These are phyloP conservation scores for Styela plicata DNA, from an alignment of 23 tunicate genomes.

Conservation along the genomic window DNA sequence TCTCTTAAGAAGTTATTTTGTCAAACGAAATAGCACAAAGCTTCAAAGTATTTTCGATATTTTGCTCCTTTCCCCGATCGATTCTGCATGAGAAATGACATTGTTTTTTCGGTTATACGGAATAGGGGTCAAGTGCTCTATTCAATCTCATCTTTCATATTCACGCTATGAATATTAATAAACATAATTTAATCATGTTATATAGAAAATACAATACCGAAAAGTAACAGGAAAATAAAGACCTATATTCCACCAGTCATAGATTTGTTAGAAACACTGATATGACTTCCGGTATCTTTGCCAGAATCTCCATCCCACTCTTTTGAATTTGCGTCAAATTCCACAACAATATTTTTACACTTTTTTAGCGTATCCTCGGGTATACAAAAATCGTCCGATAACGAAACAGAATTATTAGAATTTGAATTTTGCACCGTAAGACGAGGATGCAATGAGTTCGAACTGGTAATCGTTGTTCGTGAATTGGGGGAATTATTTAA, in stretches of 20 bases:
- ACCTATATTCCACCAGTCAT: background rate
- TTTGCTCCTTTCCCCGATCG: too few relatives aligned
- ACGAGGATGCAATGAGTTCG: background rate
- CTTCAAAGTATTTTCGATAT: too few relatives aligned
- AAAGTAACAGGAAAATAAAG: background rate
- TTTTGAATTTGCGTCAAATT: background rate
- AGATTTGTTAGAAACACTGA: background rate
- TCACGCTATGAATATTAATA: too few relatives aligned
- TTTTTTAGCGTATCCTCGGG: background rate
- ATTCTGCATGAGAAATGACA: too few relatives aligned
- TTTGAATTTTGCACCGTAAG: background rate
- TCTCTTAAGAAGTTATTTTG: too few relatives aligned
- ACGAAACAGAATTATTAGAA: background rate
- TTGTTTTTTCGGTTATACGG: too few relatives aligned
- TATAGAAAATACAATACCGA: too few relatives aligned
- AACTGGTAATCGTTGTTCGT: background rate
- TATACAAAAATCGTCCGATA: background rate
- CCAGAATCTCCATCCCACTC: background rate
- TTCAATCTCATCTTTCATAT: too few relatives aligned
- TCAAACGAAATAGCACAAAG: too few relatives aligned
- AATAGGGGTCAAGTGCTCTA: too few relatives aligned
- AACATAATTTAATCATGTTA: too few relatives aligned
- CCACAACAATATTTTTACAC: background rate
- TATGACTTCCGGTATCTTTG: background rate
- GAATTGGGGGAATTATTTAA: conserved; percentile 1